Evolutionary conservation across 1,140 invertebrate species (phyloP).

Genomic region (Dreissena rostriformis): DNA sequence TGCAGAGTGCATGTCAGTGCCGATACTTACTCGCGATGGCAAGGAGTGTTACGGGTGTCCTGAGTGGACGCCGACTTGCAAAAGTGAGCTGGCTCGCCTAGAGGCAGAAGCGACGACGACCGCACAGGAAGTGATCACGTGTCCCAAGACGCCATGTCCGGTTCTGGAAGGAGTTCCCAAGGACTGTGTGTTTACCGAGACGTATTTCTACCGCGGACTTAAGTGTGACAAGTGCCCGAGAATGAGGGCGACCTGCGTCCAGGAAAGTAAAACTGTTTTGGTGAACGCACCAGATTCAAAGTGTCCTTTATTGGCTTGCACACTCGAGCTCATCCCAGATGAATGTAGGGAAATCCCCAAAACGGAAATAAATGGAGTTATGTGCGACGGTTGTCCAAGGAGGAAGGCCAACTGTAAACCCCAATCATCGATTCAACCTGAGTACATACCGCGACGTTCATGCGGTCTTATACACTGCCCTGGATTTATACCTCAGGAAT

Average conservation of each 20-base stretch:
- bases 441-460: background rate
- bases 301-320: slow-evolving; percentile 33
- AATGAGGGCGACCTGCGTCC: background rate
- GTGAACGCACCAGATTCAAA: too few relatives aligned
- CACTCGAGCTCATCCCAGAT: slow-evolving; percentile 24
- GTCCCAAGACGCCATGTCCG: slow-evolving; percentile 18
- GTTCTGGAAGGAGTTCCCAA: background rate
- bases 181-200: slow-evolving; percentile 25
- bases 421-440: too few relatives aligned
- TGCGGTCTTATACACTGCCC: slow-evolving; percentile 30
- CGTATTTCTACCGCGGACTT: slow-evolving; percentile 11
- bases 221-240: slow-evolving; percentile 38
- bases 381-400: slow-evolving; percentile 29
- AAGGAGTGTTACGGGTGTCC: slow-evolving; percentile 19
- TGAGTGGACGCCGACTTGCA: slow-evolving; percentile 29
- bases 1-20: slow-evolving; percentile 3
- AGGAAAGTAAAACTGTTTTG: background rate
- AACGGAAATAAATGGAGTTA: slow-evolving; percentile 2
- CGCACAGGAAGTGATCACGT: background rate
- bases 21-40: slow-evolving; percentile 13
- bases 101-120: background rate
- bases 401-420: slow-evolving; percentile 15
- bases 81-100: background rate
- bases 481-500: slow-evolving; percentile 19
- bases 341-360: slow-evolving; percentile 42